Base-by-base conservation (phyloP, 2,113 vertebrate genomes). In the Pandion haliaetus region DNA sequence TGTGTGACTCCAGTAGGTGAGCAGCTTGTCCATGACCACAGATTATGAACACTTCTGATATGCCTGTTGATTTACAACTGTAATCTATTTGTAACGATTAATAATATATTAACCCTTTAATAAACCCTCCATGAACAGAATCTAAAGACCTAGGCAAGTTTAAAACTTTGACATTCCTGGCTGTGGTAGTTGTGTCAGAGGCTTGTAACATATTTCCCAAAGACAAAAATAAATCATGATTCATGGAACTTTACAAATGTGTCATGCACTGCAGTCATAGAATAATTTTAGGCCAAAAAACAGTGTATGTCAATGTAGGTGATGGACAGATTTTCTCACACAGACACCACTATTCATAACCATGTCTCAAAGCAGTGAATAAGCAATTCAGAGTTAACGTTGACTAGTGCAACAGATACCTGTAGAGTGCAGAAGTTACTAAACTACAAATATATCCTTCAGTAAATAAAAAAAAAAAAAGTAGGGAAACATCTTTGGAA, bases 241-340 rank as follows among this genome's bases (percentile, higher is more conserved):
- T 65, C 8, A 28, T 65, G 8, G 21, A 73, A 55, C 88, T 92
- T 61, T 57, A 69, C 69, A 90, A 72, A 69, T 28, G 7, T 19
- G 23, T 84, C 7, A 17, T n/a, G 42, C 26, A 26, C 34, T 67
- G 29, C 50, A 84, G 28, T 63, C 59, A 65, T 5, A 49, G 36
- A 91, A n/a, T 44, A 76, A 47, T 65, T 86, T 86, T 59, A 69
- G 66, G 13, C 34, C 58, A 80, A 81, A 93, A 86, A 10, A 0
- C 17, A 36, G 5, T 40, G 31, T 0, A 0, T 73, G 24, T 80
- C 58, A 65, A 2, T 42, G 52, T 21, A 77, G 58, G 63, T 38
- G 40, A 76, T 16, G 15, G 66, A 86, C 15, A 49, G 52, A 29
- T 81, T 78, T 69, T 89, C 40, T 93, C n/a, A 34, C 28, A 74